Percentiles rank a stretch among this genome's conserved stretches.
Evolutionary conservation across 37 sponge, comb jelly and placozoan genomes (phyloP).

Genomic region (Geodia barretti): DNA sequence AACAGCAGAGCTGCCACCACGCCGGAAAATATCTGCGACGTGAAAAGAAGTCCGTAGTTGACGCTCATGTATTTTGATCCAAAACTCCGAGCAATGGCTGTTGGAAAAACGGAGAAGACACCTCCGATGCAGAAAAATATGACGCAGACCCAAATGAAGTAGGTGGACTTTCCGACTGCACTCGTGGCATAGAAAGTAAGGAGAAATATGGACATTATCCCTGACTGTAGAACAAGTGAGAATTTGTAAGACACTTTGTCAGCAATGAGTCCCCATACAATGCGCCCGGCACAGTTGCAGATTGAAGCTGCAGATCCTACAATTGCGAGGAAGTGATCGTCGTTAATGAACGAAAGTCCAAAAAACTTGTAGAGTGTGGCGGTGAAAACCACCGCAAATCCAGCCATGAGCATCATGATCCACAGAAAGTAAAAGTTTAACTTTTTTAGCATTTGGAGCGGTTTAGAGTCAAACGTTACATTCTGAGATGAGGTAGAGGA

Average conservation of each 20-base stretch:
- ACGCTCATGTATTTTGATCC: constrained; percentile 62
- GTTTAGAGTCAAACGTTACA: constrained; percentile 42
- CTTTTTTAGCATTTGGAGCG: constrained; percentile 59
- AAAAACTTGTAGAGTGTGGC: constrained; percentile 74
- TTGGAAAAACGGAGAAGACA: constrained; percentile 68
- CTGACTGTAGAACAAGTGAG: constrained; percentile 48
- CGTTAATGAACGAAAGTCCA: constrained; percentile 29
- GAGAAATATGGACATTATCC: constrained; percentile 26
- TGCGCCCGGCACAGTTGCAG: constrained; percentile 73
- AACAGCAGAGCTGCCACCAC: constrained; percentile 37
- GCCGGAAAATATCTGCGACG: constrained; percentile 48
- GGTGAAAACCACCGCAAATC: constrained; percentile 49
- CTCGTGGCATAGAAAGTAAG: constrained; percentile 43
- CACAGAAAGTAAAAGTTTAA: constrained; percentile 80
- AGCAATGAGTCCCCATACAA: constrained; percentile 75
- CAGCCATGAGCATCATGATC: constrained; percentile 66
- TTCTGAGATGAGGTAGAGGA: constrained; percentile 9
- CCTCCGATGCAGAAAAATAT: constrained; percentile 94
- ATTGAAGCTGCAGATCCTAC: constrained; percentile 49
- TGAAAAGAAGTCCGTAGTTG: constrained; percentile 84
- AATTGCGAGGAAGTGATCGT: constrained; percentile 75
- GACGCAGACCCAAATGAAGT: constrained; percentile 75
- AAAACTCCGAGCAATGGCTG: constrained; percentile 67
- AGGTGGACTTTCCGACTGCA: constrained; percentile 27
- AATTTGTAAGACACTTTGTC: constrained; percentile 68